These are phyloP conservation scores for Eubucco bourcierii DNA, from an alignment of 2,113 vertebrate genomes.

Conservation along the genomic window DNA sequence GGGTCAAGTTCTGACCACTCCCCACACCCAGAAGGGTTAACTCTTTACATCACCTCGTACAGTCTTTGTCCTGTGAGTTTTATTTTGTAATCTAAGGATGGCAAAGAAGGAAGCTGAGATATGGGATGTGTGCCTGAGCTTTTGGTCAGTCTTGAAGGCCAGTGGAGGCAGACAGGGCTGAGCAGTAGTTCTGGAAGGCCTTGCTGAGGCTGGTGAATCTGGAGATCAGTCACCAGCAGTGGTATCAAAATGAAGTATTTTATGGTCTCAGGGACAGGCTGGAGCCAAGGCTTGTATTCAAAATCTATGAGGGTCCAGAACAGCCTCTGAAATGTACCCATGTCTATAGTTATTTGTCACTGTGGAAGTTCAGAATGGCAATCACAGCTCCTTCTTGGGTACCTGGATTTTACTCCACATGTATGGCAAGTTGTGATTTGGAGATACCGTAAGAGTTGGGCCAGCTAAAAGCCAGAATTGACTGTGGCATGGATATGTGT, in stretches of 20 bases:
- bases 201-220: background rate
- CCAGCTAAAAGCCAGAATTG: background rate
- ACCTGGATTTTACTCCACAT: background rate
- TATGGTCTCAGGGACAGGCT: background rate
- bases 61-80: background rate
- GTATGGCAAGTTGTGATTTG: background rate
- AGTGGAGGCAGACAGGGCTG: background rate
- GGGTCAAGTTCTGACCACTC: too few relatives aligned
- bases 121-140: background rate
- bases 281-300: background rate
- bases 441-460: background rate
- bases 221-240: background rate
- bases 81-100: background rate
- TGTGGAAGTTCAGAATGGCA: background rate
- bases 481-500: accelerated
- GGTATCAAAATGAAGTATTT: background rate
- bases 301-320: background rate
- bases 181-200: background rate
- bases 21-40: too few relatives aligned
- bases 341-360: accelerated
- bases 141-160: background rate
- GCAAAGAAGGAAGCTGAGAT: background rate
- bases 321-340: background rate
- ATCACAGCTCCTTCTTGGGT: background rate
- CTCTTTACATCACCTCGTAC: too few relatives aligned